Conservation (phyloP, 1,140 invertebrate species). For the Babylonia areolata region DNA sequence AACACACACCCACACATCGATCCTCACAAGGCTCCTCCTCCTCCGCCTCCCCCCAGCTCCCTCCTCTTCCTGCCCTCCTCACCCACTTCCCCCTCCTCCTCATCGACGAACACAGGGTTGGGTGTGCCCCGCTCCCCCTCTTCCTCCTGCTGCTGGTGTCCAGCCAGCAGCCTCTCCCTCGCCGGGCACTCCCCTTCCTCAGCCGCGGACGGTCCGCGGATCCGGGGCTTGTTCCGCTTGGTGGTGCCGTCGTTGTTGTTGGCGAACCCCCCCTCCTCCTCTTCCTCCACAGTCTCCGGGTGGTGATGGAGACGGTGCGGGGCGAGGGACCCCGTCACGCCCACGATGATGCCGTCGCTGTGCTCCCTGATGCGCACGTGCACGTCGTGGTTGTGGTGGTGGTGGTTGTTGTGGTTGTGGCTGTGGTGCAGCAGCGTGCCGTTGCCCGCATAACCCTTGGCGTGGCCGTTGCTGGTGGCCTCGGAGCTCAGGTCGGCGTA, state of each 20-base stretch:
- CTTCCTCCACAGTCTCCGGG: not conserved
- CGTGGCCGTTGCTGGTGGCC: not conserved
- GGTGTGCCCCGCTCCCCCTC: not conserved
- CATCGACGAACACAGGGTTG: conserved; percentile 38
- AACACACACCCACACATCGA: not conserved
- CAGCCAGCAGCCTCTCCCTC: conserved; percentile 24
- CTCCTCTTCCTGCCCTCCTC: not conserved
- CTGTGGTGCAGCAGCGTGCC: no score
- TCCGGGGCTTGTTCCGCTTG: not conserved
- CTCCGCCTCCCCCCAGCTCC: not conserved
- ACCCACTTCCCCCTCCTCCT: not conserved
- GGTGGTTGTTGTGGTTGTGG: no score
- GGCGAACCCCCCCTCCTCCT: not conserved
- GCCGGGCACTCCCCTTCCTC: conserved; percentile 6
- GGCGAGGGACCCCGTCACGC: conserved; percentile 30
- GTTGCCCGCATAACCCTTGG: not conserved
- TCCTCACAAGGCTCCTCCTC: not conserved
- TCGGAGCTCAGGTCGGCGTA: not conserved
- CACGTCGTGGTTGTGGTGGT: conserved; percentile 36
- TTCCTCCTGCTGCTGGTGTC: not conserved
- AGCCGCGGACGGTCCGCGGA: not conserved
- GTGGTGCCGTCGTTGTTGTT: not conserved
- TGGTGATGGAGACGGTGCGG: not conserved
- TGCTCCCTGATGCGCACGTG: conserved; percentile 41
- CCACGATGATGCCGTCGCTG: conserved; percentile 46